Base-by-base conservation (phyloP, 2,888 invertebrate species). In the Tetragnatha montana region DNA sequence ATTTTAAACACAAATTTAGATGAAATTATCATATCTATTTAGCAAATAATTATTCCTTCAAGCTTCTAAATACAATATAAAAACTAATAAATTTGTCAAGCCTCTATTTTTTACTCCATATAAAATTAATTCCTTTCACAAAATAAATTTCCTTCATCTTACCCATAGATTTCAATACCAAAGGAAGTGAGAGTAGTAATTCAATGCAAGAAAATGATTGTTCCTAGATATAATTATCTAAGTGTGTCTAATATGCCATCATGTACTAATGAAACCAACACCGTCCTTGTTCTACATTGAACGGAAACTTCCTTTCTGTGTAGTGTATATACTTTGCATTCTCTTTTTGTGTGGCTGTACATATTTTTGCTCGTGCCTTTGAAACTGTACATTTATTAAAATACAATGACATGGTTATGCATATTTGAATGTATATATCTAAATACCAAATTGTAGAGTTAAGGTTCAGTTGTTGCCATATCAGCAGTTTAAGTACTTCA, bases 391-490 rank as follows among this genome's bases (percentile, higher is more conserved):
- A 83, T 82, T 88, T 82, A 71, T 82, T 82, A 21, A 76, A 51
- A 75, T 74, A 22, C 12, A n/a, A 82, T 60, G 12, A 74, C 50
- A 88, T 70, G 51, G 49, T 74, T 47, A 81, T 35, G 73, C 71
- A 35, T 14, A 81, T 21, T 51, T 70, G 49, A 49, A 3, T 73
- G 49, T 51, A 81, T 71, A 49, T 70, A 35, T 70, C 12, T 60
- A 10, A 60, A 60, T 60, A 60, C 8, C 6, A 60, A 60, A 60
- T 17, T 60, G 60, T 60, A 60, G 22, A 75, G 76, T 76, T 87
- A 81, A 69, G 70, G 81, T 87, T 87, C 80, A 21, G 80, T 86
- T 81, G 87, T 87, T 87, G 87, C 87, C 87, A 87, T 87, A 87
- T 87, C 81, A 87, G 74, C 51, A 81, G 87, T 87, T 87, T 68